Evolutionary conservation across 2,113 vertebrate species (phyloP), one percentile per base, ranked within the genome.

Genomic region (Columbina picui): DNA sequence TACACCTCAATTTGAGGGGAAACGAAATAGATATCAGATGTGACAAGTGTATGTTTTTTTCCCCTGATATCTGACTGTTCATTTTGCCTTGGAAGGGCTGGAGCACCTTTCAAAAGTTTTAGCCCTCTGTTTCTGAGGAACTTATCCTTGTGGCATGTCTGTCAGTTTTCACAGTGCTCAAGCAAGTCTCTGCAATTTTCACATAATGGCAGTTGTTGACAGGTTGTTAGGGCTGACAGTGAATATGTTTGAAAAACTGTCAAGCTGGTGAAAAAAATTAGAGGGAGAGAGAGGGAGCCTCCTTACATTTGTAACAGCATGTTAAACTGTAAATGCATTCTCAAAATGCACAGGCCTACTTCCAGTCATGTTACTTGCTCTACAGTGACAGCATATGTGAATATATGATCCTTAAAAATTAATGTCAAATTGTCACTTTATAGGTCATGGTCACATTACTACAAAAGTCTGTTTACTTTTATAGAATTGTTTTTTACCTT

Each of bases 241-340:
- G 98, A 99, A 98, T 99, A 99, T 99, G 99, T 98, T 99, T 98
- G 98, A 98, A 98, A 98, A 98, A 98, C 98, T 98, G 98, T 98
- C 98, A 98, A 98, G 98, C 98, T 98, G 98, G 98, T 98, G 98
- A 97, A 98, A 98, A 98, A 98, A 98, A 98, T 98, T 98, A 98
- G 98, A 98, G 97, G 95, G 98, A 98, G 87, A 83, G 87, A 96
- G 93, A 96, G 57, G 87, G 90, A 95, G 96, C 88, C 92, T 97
- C 95, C 97, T 97, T 98, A 93, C 96, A 98, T 97, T 98, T 97
- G 98, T 98, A 98, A 97, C 96, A 97, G 97, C 97, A 97, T 97
- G 97, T 98, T 98, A 96, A 97, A 96, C 97, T 97, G 95, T 89
- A 97, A 97, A 93, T 88, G 82, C 74, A 38, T 60, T 95, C 97